Base-by-base conservation (phyloP, 2,113 vertebrate genomes). In the Chloebia gouldiae region DNA sequence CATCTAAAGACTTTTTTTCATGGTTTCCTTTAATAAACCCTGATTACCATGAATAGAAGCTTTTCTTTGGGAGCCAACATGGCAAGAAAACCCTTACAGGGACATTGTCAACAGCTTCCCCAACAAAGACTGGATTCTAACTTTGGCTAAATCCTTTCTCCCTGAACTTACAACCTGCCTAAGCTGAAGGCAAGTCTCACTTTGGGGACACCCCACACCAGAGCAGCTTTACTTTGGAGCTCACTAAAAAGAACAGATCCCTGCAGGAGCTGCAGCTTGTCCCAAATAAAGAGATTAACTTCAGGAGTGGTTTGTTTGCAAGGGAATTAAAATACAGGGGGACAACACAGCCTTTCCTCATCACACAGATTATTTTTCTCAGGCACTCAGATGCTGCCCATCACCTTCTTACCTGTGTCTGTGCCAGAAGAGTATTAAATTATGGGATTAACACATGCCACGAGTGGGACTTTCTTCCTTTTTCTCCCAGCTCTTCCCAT, bases 31-130 rank as follows among this genome's bases (percentile, higher is more conserved):
- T 92, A 96, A 96, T 93, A 96, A 95, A 88, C 54, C 45, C 70
- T 85, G 86, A 97, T 97, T 93, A 98, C 95, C 96, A 84, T 47
- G 93, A 95, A 95, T 92, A 97, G 96, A 92, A 63, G 91, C 87
- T 94, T 97, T 95, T 91, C 92, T 94, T 84, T 77, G 64, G 51
- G 60, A 88, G 37, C 64, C 25, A 8, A 27, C 82, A 31, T 1
- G 24, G 64, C 1, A 5, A 80, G 84, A 78, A 89, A 84, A 81
- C 70, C 78, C 81, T 45, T 5, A 42, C 2, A 31, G 85, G 64
- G 81, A 83, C 64, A 53, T 71, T 94, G 86, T 79, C n/a, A 3
- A 77, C 91, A 31, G 6, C 79, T 95, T 47, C 54, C 59, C 33
- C 59, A 49, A 86, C 84, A 96, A 94, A 96, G 70, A 51, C 6